Conservation (phyloP, 2,888 invertebrate genomes). For the Plebejus anna region DNA sequence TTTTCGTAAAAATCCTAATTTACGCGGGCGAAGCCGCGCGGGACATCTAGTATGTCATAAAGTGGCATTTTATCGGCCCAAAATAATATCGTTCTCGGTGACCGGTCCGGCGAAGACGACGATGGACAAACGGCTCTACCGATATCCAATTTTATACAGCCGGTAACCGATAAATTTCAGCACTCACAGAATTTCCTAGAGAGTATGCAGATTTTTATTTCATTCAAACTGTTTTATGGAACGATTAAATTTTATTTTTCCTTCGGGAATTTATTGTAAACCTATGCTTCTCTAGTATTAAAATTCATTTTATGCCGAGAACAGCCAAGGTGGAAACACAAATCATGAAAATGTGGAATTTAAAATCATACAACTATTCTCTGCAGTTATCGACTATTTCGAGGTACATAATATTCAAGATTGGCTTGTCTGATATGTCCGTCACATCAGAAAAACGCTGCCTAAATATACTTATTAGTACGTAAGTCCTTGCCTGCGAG, state of each 20-base stretch:
- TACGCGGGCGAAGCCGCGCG: too few relatives aligned
- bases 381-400: too few relatives aligned
- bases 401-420: too few relatives aligned
- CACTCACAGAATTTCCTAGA: constrained; percentile 17
- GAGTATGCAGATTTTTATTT: constrained; percentile 24
- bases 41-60: too few relatives aligned
- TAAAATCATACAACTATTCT: background rate
- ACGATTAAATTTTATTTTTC: constrained; percentile 20
- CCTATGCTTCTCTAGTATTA: background rate
- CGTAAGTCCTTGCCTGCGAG: background rate
- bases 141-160: constrained; percentile 23
- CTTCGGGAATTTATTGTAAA: background rate
- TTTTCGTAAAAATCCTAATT: too few relatives aligned
- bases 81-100: too few relatives aligned
- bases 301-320: background rate
- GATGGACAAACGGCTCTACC: background rate
- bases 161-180: constrained; percentile 10
- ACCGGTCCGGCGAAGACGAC: too few relatives aligned
- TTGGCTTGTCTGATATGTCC: too few relatives aligned
- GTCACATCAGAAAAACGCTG: too few relatives aligned
- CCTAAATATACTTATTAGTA: too few relatives aligned
- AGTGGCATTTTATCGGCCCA: too few relatives aligned
- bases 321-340: background rate
- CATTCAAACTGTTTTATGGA: background rate
- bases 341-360: background rate